Evolutionary conservation across 2,888 invertebrate genomes (phyloP).

Genomic region (Rhabditoides inermis): DNA sequence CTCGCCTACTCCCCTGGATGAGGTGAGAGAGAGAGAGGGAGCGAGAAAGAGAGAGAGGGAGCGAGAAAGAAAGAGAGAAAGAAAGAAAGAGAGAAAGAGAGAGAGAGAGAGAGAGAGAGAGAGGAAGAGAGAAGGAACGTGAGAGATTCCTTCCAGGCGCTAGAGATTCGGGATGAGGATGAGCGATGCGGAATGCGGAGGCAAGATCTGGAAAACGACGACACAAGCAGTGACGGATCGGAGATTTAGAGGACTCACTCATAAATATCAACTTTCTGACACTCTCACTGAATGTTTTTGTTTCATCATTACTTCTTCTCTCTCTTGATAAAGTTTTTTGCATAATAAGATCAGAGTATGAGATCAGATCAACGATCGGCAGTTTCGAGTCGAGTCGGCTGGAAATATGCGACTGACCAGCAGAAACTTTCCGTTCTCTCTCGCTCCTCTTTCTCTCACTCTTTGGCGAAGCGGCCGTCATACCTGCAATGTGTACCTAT

Average conservation of each 20-base stretch:
- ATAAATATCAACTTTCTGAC: no score
- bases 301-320: no score
- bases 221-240: not conserved
- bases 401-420: no score
- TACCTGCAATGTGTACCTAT: no score
- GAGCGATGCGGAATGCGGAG: constrained; percentile 6
- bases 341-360: no score
- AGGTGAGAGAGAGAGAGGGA: constrained; percentile 11
- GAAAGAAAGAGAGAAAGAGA: not conserved
- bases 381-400: no score
- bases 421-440: no score
- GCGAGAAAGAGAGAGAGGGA: constrained; percentile 1
- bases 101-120: constrained; percentile 5
- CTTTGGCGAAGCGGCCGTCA: no score
- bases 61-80: constrained; percentile 5
- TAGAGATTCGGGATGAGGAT: constrained; percentile 8
- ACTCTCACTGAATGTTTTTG: no score
- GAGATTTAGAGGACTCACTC: constrained; percentile 1
- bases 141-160: not conserved
- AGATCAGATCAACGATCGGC: no score
- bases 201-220: constrained; percentile 4
- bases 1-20: constrained; percentile 11
- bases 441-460: no score
- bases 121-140: not conserved
- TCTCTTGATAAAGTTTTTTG: no score